Evolutionary conservation across 2,888 invertebrate species (phyloP).

Genomic region (Adelphocoris suturalis): DNA sequence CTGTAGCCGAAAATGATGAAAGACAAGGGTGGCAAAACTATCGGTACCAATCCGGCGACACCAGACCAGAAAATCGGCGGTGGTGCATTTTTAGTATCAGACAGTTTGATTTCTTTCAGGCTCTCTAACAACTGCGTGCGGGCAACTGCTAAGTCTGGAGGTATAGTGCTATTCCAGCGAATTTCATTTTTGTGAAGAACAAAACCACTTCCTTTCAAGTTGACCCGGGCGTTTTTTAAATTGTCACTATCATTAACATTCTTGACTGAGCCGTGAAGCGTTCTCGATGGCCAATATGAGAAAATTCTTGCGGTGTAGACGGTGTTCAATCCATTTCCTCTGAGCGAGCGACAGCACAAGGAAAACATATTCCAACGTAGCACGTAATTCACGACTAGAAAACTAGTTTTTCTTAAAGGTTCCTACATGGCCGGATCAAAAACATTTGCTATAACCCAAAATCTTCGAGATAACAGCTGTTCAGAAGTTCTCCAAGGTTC

Average conservation of each 20-base stretch:
- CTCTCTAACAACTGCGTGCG: constrained; percentile 46
- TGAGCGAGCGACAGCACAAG: constrained; percentile 34
- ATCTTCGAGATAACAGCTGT: constrained; percentile 31
- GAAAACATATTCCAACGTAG: constrained; percentile 39
- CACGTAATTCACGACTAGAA: neutral
- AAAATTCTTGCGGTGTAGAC: constrained; percentile 13
- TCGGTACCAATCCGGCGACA: constrained; percentile 77
- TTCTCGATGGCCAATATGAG: neutral
- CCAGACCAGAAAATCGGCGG: constrained; percentile 76
- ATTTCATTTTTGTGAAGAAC: neutral
- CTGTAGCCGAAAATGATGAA: constrained; percentile 76
- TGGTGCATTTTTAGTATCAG: constrained; percentile 72
- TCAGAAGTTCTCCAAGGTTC: neutral
- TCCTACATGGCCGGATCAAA: neutral
- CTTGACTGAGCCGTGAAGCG: neutral
- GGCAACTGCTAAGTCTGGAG: constrained; percentile 44
- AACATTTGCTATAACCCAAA: neutral
- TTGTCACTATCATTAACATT: neutral
- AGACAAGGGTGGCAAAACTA: constrained; percentile 76
- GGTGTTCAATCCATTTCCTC: constrained; percentile 28
- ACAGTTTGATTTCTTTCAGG: constrained; percentile 70
- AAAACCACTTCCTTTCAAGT: neutral
- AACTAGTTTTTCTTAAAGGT: constrained; percentile 4
- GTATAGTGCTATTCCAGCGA: constrained; percentile 35
- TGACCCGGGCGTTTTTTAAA: neutral